Conservation (phyloP, 2,888 invertebrate species). For the Calameuta idolon region DNA sequence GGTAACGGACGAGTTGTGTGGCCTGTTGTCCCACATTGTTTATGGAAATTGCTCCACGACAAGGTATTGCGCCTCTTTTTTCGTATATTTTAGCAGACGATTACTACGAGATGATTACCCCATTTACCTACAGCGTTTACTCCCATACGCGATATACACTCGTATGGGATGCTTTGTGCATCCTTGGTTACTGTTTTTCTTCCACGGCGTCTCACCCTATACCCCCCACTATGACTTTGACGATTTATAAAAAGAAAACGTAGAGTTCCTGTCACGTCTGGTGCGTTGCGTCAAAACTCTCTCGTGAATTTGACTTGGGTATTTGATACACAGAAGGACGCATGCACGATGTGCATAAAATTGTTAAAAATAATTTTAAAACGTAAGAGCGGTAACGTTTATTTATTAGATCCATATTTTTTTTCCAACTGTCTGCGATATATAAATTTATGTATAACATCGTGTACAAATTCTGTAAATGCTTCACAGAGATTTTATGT, state of each 20-base stretch:
- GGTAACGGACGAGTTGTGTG: neutral
- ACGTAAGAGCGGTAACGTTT: neutral
- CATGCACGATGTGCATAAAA: neutral
- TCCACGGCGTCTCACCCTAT: neutral
- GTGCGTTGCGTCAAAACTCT: slow-evolving; percentile 12
- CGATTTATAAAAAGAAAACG: neutral
- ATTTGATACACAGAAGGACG: neutral
- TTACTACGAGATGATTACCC: slow-evolving; percentile 26
- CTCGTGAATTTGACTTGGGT: neutral
- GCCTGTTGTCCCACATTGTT: slow-evolving; percentile 35
- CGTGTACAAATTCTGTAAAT: neutral
- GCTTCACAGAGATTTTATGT: neutral
- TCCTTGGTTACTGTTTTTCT: neutral
- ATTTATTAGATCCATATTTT: neutral
- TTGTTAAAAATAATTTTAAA: neutral
- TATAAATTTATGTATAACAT: neutral
- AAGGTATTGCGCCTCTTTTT: slow-evolving; percentile 32
- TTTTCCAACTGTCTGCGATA: neutral
- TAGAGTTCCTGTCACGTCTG: neutral
- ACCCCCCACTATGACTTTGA: neutral
- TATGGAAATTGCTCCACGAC: slow-evolving; percentile 47
- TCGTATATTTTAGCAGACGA: slow-evolving; percentile 43
- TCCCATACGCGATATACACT: neutral
- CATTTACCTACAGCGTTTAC: slow-evolving; percentile 23
- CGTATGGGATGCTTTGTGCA: slow-evolving; percentile 4